Percentiles rank a stretch among this genome's conserved stretches.
Conservation (phyloP, 92 coral and sea anemone genomes). For the Muricea muricata region DNA sequence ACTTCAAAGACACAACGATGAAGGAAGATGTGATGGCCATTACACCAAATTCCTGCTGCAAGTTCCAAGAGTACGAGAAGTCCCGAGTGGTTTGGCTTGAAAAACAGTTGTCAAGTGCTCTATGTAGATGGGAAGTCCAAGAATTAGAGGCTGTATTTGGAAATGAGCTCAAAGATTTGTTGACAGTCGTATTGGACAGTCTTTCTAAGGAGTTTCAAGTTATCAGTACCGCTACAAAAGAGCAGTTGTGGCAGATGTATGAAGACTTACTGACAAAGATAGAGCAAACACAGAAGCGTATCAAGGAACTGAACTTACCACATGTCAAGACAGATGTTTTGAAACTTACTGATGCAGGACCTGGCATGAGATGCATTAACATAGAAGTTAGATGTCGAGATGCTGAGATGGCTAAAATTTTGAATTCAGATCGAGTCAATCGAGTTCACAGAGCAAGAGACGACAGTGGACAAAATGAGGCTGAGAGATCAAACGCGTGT, state of each 20-base stretch:
- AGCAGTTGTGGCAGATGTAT: slow-evolving; percentile 48
- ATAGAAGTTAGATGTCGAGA: slow-evolving; percentile 43
- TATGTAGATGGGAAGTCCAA: slow-evolving; percentile 57
- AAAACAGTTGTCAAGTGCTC: slow-evolving; percentile 47
- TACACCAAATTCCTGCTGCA: slow-evolving; percentile 46
- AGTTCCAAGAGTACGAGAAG: slow-evolving; percentile 53
- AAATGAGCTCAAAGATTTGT: slow-evolving; percentile 58
- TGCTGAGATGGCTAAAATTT: slow-evolving; percentile 67
- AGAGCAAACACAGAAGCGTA: slow-evolving; percentile 47
- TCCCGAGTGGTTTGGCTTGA: slow-evolving; percentile 44
- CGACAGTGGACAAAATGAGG: slow-evolving; percentile 72
- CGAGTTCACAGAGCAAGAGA: slow-evolving; percentile 58
- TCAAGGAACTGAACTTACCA: background rate
- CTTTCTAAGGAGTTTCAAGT: background rate
- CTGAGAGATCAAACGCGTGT: slow-evolving; percentile 66
- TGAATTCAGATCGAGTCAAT: slow-evolving; percentile 55
- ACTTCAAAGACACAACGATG: slow-evolving; percentile 63
- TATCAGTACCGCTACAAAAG: background rate
- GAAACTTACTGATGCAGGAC: slow-evolving; percentile 47
- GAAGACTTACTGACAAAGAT: slow-evolving; percentile 41
- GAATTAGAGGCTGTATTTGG: slow-evolving; percentile 48
- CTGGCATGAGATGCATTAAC: slow-evolving; percentile 62
- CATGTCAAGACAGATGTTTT: background rate
- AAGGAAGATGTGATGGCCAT: slow-evolving; percentile 59
- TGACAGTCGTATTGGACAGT: slow-evolving; percentile 34